A percentile compares a stretch with the other conserved stretches of the same genome.
Conservation (phyloP, 2,888 invertebrate species). For the Eilema griseolum region DNA sequence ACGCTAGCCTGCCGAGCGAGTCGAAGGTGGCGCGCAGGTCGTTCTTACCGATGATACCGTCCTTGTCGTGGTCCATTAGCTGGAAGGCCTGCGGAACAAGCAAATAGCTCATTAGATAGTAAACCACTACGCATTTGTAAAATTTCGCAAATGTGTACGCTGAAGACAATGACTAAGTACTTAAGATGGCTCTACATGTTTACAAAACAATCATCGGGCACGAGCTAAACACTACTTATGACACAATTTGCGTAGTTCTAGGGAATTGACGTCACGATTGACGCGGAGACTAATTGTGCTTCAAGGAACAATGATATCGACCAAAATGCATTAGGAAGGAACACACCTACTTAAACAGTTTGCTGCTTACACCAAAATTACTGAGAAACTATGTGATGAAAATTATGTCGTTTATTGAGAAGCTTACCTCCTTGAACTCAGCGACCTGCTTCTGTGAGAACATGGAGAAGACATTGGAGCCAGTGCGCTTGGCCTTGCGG, state of each 20-base stretch:
- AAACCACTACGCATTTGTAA: constrained; percentile 48
- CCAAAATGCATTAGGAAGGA: neutral
- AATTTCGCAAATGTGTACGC: constrained; percentile 54
- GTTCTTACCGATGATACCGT: constrained; percentile 95
- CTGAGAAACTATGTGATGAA: neutral
- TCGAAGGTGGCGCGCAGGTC: constrained; percentile 97
- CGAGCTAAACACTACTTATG: constrained; percentile 60
- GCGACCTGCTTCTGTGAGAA: constrained; percentile 98
- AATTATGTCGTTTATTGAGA: neutral
- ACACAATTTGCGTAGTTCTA: constrained; percentile 44
- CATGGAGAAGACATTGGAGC: constrained; percentile 98
- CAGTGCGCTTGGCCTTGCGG: constrained; percentile 94
- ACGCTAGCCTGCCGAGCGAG: constrained; percentile 95
- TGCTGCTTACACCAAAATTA: neutral
- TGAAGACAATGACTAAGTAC: constrained; percentile 40
- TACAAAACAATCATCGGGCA: constrained; percentile 66
- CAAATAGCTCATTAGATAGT: constrained; percentile 17
- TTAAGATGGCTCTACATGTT: constrained; percentile 55
- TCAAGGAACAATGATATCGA: constrained; percentile 24
- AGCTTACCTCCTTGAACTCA: constrained; percentile 96
- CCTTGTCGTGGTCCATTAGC: constrained; percentile 98
- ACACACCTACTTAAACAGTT: neutral
- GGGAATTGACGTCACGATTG: constrained; percentile 43
- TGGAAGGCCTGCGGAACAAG: constrained; percentile 92
- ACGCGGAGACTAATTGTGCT: constrained; percentile 20